Percentiles rank a stretch among this genome's conserved stretches.
Conservation (phyloP, 2,113 vertebrate genomes). For the Sprattus sprattus region DNA sequence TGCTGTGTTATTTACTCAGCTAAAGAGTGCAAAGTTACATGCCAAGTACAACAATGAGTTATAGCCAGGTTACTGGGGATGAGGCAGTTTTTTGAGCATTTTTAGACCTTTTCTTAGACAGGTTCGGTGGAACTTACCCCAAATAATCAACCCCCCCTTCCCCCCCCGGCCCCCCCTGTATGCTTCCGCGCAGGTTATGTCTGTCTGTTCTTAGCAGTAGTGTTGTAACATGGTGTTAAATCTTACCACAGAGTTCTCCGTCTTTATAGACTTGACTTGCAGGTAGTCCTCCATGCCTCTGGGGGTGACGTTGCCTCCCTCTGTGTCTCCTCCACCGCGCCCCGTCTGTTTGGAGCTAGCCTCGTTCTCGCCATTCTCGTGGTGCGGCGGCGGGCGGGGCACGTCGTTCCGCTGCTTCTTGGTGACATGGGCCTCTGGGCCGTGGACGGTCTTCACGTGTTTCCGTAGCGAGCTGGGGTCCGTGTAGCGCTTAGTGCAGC, state of each 20-base stretch:
- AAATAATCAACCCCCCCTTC: no score
- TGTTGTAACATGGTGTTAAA: not conserved
- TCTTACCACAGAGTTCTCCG: slow-evolving; percentile 92
- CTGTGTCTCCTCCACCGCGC: slow-evolving; percentile 66
- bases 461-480: slow-evolving; percentile 97
- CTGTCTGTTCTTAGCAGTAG: no score
- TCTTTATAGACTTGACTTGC: slow-evolving; percentile 88
- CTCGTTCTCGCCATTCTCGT: slow-evolving; percentile 85
- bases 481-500: slow-evolving; percentile 97
- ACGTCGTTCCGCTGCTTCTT: slow-evolving; percentile 89
- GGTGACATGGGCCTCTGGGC: slow-evolving; percentile 93
- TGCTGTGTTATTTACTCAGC: not conserved
- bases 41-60: no score
- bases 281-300: slow-evolving; percentile 83
- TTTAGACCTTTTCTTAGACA: not conserved
- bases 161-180: not conserved
- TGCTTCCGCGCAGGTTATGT: not conserved
- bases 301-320: slow-evolving; percentile 72
- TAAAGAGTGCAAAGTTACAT: not conserved
- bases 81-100: not conserved
- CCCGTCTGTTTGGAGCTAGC: slow-evolving; percentile 74
- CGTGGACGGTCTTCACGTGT: slow-evolving; percentile 96
- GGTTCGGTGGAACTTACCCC: no score
- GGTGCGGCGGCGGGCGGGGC: slow-evolving; percentile 75
- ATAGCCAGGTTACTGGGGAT: not conserved